These are phyloP conservation scores for Monodelphis domestica DNA, from an alignment of 2,797 vertebrate species.

Conservation along the genomic window DNA sequence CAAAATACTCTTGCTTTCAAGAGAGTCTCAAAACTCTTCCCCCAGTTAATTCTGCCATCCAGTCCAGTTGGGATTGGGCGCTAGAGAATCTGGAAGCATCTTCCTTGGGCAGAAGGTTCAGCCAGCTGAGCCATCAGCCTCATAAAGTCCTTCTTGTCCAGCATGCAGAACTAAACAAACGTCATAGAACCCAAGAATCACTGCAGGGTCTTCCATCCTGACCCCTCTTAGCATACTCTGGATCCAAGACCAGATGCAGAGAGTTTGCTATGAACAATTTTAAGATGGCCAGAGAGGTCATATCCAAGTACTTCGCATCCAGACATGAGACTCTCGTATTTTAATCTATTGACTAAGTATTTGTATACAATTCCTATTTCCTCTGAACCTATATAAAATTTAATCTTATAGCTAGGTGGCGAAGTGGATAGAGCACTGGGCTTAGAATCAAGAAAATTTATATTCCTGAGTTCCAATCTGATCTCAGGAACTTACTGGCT, in stretches of 20 bases:
- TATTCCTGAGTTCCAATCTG: no score
- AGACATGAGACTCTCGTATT: neutral
- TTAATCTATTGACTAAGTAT: neutral
- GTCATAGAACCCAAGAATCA: neutral
- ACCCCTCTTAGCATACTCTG: neutral
- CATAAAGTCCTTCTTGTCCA: conserved; percentile 1
- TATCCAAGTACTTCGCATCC: neutral
- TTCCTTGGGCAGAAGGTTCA: neutral
- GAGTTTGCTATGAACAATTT: neutral
- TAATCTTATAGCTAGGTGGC: no score
- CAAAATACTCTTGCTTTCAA: conserved; percentile 3
- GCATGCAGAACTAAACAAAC: conserved; percentile 50
- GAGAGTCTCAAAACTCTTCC: neutral
- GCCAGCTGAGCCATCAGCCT: neutral
- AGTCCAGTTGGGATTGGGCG: neutral
- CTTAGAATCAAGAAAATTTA: no score
- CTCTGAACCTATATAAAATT: neutral
- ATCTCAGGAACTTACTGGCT: no score
- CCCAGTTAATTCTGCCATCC: neutral
- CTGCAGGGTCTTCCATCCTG: neutral
- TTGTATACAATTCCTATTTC: neutral
- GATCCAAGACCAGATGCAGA: neutral
- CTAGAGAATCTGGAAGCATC: conserved; percentile 24
- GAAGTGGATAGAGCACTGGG: no score
- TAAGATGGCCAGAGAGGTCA: neutral